Conservation (phyloP, 1,140 invertebrate species). For the Trachymyrmex cornetzi region DNA sequence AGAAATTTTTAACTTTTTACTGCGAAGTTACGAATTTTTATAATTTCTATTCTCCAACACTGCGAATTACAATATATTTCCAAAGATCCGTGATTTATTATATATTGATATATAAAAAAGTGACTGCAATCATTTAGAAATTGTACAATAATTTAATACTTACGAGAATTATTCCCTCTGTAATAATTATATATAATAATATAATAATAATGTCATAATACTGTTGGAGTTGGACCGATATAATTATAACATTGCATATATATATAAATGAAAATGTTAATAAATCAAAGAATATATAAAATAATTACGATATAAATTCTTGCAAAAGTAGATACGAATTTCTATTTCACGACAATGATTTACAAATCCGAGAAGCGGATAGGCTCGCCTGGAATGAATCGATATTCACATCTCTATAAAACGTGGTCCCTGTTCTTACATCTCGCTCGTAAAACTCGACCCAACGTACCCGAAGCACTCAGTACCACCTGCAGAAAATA, state of each 20-base stretch:
- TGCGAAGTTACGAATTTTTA: background rate
- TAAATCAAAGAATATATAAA: background rate
- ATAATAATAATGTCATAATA: background rate
- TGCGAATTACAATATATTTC: background rate
- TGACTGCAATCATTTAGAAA: background rate
- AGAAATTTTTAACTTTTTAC: background rate
- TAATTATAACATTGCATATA: too few species aligned
- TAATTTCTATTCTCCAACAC: background rate
- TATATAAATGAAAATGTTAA: background rate
- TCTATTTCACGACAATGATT: background rate
- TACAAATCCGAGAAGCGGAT: background rate
- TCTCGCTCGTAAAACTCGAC: conserved; percentile 35
- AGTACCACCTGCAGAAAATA: conserved; percentile 30
- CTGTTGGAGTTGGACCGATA: too few species aligned
- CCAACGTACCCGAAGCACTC: conserved; percentile 1
- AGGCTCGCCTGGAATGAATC: background rate
- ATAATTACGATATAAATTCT: background rate
- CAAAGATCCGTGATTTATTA: background rate
- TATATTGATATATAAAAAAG: background rate
- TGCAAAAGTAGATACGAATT: background rate
- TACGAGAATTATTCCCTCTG: background rate
- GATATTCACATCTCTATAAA: conserved; percentile 22
- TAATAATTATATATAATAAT: too few species aligned
- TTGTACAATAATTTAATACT: background rate
- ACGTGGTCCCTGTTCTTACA: conserved; percentile 20